These are phyloP conservation scores for Nixonia krombeini DNA, from an alignment of 1,140 invertebrate species.

Conservation along the genomic window DNA sequence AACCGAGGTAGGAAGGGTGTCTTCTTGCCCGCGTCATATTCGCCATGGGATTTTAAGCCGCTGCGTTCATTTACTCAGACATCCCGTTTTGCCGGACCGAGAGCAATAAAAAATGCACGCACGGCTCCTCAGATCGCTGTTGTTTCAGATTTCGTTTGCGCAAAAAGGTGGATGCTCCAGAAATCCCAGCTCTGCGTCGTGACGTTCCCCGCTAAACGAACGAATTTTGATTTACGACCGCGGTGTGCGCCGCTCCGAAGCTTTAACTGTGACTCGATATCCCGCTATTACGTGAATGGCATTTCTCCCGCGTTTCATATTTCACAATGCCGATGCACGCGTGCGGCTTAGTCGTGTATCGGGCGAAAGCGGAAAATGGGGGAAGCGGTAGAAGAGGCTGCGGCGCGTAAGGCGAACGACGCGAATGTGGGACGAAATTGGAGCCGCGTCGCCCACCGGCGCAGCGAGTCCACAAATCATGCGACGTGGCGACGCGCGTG, in stretches of 20 bases:
- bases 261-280: constrained; percentile 31
- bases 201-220: no score
- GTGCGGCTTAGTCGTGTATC: constrained; percentile 32
- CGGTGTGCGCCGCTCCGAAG: no score
- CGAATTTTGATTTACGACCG: neutral
- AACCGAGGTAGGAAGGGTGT: constrained; percentile 63
- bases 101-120: constrained; percentile 53
- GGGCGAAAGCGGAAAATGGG: constrained; percentile 34
- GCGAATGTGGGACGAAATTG: constrained; percentile 36
- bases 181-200: no score
- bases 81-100: constrained; percentile 46
- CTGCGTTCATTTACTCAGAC: constrained; percentile 65
- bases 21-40: constrained; percentile 63
- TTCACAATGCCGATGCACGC: constrained; percentile 43
- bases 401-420: constrained; percentile 42
- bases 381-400: constrained; percentile 35
- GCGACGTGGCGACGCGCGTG: constrained; percentile 43
- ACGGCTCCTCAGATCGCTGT: constrained; percentile 49
- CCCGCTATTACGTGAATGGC: constrained; percentile 28
- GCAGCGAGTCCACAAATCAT: constrained; percentile 51
- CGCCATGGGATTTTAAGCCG: constrained; percentile 64
- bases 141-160: constrained; percentile 40
- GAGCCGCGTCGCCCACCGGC: constrained; percentile 35
- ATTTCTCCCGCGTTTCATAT: constrained; percentile 46
- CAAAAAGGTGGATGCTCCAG: constrained; percentile 32